These are phyloP conservation scores for Melanocharis versteri DNA, from an alignment of 2,113 vertebrate species.

Conservation along the genomic window DNA sequence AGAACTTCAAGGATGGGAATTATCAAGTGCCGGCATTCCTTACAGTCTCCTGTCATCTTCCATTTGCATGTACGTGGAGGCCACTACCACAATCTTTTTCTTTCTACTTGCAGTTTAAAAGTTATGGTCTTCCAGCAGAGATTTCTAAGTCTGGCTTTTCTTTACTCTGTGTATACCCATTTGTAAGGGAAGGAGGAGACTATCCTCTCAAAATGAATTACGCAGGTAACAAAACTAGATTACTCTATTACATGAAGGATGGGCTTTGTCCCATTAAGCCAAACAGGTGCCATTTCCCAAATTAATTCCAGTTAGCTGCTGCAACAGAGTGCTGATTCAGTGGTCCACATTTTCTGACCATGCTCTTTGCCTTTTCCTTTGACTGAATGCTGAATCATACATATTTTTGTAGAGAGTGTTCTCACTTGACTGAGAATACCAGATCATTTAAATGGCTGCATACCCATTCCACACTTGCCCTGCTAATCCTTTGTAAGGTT, in stretches of 20 bases:
- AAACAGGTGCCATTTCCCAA: conserved; percentile 35
- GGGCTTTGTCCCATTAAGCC: conserved; percentile 6
- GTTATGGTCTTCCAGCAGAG: conserved; percentile 25
- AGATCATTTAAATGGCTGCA: conserved; percentile 15
- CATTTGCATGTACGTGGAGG: background rate
- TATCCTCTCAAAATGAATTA: background rate
- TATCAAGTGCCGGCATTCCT: background rate
- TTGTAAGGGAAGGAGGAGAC: conserved; percentile 8
- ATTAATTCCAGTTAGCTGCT: conserved; percentile 39
- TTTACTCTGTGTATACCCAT: background rate
- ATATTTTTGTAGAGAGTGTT: conserved; percentile 28
- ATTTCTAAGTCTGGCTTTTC: background rate
- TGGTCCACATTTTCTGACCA: conserved; percentile 46
- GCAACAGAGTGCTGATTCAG: conserved; percentile 30
- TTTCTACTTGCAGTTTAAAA: conserved; percentile 17
- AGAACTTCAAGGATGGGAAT: background rate
- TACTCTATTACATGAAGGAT: background rate
- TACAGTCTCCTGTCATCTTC: background rate
- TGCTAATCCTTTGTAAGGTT: conserved; percentile 48
- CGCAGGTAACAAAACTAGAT: background rate
- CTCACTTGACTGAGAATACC: conserved; percentile 42
- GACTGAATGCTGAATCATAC: conserved; percentile 34
- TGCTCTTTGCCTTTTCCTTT: conserved; percentile 53
- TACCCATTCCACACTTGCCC: conserved; percentile 49
- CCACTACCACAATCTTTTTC: background rate